phyloP scores from a whole-genome alignment of 2,888 invertebrate genomes.

The Sycophila texana region DNA sequence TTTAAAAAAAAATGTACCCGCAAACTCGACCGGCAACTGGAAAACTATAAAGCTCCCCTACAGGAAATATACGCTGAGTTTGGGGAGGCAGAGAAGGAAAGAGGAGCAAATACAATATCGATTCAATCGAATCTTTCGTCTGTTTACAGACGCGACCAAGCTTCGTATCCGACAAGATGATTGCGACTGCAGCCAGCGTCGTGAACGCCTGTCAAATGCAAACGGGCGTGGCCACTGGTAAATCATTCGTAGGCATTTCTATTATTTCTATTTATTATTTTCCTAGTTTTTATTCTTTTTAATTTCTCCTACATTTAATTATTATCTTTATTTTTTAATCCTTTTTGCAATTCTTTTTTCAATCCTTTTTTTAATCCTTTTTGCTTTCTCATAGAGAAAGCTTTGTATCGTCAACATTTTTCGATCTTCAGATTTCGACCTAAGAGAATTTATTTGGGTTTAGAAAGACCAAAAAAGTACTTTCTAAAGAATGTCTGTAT shows the following conservation, averaged over 20 bases:
- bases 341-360: no score
- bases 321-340: no score
- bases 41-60: not conserved
- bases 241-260: not conserved
- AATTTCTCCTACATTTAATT: not conserved
- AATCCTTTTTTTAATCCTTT: no score
- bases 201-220: slow-evolving; percentile 72
- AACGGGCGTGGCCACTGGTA: slow-evolving; percentile 71
- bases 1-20: not conserved
- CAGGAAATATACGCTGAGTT: not conserved
- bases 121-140: slow-evolving; percentile 33
- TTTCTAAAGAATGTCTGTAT: no score
- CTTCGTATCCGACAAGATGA: slow-evolving; percentile 71
- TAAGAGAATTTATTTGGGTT: no score
- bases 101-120: slow-evolving; percentile 23
- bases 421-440: no score
- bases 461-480: no score
- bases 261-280: not conserved
- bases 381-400: no score
- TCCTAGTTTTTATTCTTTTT: not conserved
- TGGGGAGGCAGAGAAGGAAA: not conserved
- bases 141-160: slow-evolving; percentile 68
- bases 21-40: not conserved
- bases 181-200: slow-evolving; percentile 69
- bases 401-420: no score